Evolutionary conservation across 2,888 invertebrate genomes (phyloP).

Genomic region (Coleophora flavipennella): DNA sequence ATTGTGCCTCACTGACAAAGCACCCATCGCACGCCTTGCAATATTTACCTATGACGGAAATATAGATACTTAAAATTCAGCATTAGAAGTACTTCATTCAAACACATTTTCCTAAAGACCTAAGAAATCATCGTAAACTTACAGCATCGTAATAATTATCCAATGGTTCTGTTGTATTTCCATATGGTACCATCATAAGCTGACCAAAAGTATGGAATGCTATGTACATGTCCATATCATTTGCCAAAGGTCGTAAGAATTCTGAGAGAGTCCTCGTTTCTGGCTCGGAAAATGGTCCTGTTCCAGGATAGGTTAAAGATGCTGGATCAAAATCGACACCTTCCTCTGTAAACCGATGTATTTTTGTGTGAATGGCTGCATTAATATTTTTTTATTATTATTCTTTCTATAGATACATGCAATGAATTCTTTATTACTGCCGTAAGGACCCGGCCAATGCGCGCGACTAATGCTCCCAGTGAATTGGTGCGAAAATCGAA

Average conservation of each 20-base stretch:
- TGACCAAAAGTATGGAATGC: constrained; percentile 84
- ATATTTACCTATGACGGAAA: constrained; percentile 36
- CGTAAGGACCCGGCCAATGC: no score
- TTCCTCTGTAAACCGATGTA: constrained; percentile 43
- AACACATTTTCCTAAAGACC: no score
- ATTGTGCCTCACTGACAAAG: constrained; percentile 55
- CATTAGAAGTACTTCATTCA: no score
- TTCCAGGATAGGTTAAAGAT: constrained; percentile 77
- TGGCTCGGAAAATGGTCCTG: constrained; percentile 78
- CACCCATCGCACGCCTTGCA: constrained; percentile 62
- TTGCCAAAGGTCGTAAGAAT: constrained; percentile 61
- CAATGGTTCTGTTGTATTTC: constrained; percentile 71
- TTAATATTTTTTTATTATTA: no score
- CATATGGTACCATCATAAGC: constrained; percentile 78
- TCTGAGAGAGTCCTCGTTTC: constrained; percentile 71
- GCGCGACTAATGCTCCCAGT: no score
- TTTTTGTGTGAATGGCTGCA: no score
- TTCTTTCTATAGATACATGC: no score
- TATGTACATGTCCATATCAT: constrained; percentile 74
- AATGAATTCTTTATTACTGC: no score
- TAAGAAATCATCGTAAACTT: background rate
- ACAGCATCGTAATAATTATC: constrained; percentile 32
- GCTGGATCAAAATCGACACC: constrained; percentile 74
- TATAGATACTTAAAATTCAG: background rate
- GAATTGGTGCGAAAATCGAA: no score